phyloP scores from a whole-genome alignment of 2,113 vertebrate genomes.

The Ochotona princeps region DNA sequence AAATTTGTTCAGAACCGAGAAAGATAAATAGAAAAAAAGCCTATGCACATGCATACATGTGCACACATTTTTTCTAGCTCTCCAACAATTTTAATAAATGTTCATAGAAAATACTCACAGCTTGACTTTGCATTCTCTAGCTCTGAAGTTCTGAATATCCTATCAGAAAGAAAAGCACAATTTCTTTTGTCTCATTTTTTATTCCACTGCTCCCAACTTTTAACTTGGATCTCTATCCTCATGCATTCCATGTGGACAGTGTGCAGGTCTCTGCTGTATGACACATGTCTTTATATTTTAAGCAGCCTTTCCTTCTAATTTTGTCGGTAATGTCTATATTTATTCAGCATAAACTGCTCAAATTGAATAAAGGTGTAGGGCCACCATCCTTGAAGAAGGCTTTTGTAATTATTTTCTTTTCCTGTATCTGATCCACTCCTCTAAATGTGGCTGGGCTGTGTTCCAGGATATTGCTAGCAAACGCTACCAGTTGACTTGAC shows the following conservation, averaged over 20 bases:
- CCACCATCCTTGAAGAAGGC: background rate
- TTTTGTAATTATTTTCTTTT: background rate
- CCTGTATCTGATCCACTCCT: background rate
- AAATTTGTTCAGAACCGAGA: constrained; percentile 51
- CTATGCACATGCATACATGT: background rate
- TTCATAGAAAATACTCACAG: background rate
- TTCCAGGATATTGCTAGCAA: constrained; percentile 22
- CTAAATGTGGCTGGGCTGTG: background rate
- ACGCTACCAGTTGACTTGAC: constrained; percentile 48
- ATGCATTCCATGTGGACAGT: constrained; percentile 47
- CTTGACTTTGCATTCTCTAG: constrained; percentile 27
- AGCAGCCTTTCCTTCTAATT: background rate
- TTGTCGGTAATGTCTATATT: constrained; percentile 46
- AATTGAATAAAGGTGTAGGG: constrained; percentile 20
- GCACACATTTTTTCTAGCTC: background rate
- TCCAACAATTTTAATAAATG: background rate
- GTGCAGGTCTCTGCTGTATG: background rate
- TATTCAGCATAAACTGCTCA: background rate
- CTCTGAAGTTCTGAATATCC: constrained; percentile 1
- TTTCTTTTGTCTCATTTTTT: constrained; percentile 18
- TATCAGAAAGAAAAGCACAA: constrained; percentile 41
- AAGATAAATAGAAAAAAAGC: constrained; percentile 44
- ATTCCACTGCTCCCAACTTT: background rate
- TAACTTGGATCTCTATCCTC: background rate
- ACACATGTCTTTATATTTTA: background rate